These are phyloP conservation scores for Cyrtorhinus lividipennis DNA, from an alignment of 1,140 invertebrate genomes.

Conservation along the genomic window DNA sequence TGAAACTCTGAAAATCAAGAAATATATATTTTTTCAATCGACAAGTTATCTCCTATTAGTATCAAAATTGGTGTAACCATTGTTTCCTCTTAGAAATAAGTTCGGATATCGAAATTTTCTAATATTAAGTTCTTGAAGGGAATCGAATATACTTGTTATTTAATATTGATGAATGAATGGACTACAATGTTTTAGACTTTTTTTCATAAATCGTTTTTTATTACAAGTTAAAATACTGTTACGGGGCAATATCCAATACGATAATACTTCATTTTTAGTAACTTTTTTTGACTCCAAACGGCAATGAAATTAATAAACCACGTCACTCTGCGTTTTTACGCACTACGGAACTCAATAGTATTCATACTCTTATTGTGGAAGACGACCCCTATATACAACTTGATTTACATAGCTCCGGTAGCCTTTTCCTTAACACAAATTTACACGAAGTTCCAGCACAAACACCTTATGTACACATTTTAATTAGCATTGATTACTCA, in stretches of 20 bases:
- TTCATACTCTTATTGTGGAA: slow-evolving; percentile 17
- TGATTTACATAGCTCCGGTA: not conserved
- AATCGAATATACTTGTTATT: not conserved
- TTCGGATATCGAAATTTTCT: slow-evolving; percentile 1
- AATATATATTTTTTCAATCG: not conserved
- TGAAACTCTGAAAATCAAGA: slow-evolving; percentile 10
- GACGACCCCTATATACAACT: slow-evolving; percentile 16
- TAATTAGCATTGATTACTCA: slow-evolving; percentile 8
- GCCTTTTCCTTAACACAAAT: slow-evolving; percentile 10
- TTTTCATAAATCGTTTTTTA: not conserved
- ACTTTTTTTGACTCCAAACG: not conserved
- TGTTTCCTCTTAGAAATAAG: not conserved
- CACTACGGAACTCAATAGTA: not conserved
- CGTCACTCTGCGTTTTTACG: not conserved
- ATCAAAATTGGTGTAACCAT: slow-evolving; percentile 19
- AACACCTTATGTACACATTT: slow-evolving; percentile 15
- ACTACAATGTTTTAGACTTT: not conserved
- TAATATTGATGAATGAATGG: slow-evolving; percentile 4
- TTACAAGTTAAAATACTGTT: not conserved
- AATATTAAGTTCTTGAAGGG: slow-evolving; percentile 1
- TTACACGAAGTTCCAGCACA: no score
- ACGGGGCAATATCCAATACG: not conserved
- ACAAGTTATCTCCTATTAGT: slow-evolving; percentile 4
- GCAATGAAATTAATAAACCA: not conserved
- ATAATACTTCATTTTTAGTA: not conserved